Base-by-base conservation (phyloP, 2,113 vertebrate species). In the Fregata magnificens region DNA sequence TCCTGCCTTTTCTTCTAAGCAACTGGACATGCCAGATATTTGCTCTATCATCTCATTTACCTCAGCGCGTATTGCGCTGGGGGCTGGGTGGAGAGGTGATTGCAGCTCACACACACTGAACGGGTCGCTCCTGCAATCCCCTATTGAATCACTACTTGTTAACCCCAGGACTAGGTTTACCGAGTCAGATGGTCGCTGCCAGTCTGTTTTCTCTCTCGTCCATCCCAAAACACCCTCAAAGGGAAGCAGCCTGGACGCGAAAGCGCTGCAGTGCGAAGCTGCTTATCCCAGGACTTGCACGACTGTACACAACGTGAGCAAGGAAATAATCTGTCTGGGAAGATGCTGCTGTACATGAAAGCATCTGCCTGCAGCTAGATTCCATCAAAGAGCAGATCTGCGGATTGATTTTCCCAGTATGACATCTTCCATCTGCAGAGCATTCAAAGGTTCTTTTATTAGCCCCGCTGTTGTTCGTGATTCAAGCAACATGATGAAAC, bases 311-410 rank as follows among this genome's bases (percentile, higher is more conserved):
- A 84, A 47, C 1, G 78, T 70, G 70, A 85, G 93, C 83, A 79
- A 93, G 95, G 91, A 90, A 92, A 85, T 92, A 88, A 94, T 94
- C 86, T 87, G 84, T 69, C 91, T 95, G 93, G 93, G 93, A 95
- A 97, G 96, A 90, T 84, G 94, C 90, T 93, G 86, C 69, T 2
- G 3, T 44, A 96, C 91, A 93, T 95, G 93, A 97, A 97, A 95
- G 95, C 93, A 58, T 67, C 84, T 90, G 95, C 96, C 91, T 87
- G 93, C 95, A 97, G 94, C 93, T 77, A 91, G 45, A 94, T 88
- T 74, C 84, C 95, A 95, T 95, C 94, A 95, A 94, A 96, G 97
- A 82, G 74, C 67, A 97, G 95, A 96, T 94, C 91, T 94, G 97
- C 2, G 25, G 84, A 82, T 66, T 89, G 95, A 96, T 93, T 93